These are phyloP conservation scores for Psephotus haematonotus DNA, from an alignment of 2,113 vertebrate species.

Conservation along the genomic window DNA sequence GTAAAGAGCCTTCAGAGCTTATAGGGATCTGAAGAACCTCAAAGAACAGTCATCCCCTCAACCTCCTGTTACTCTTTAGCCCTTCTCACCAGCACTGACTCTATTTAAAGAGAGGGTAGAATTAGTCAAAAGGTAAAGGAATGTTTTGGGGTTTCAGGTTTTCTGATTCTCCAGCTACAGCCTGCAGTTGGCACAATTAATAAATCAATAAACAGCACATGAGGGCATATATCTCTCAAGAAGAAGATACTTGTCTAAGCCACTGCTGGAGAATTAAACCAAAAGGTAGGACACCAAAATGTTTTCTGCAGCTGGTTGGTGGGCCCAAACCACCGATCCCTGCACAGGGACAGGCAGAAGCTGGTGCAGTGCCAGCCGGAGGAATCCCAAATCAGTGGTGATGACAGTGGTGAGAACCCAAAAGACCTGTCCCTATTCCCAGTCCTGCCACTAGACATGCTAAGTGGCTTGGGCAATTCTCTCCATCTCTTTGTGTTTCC, in stretches of 20 bases:
- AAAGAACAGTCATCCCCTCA: not conserved
- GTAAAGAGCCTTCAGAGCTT: not conserved
- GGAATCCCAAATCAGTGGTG: not conserved
- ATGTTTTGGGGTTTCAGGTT: not conserved
- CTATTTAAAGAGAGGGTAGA: not conserved
- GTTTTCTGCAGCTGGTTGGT: not conserved
- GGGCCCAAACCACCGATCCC: not conserved
- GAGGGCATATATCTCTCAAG: not conserved
- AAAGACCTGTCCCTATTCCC: not conserved
- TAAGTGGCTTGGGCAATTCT: not conserved
- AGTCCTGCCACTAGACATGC: accelerated
- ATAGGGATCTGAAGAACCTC: not conserved
- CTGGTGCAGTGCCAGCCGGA: not conserved
- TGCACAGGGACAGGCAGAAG: not conserved
- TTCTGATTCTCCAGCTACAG: not conserved
- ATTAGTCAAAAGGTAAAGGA: not conserved
- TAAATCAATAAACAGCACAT: not conserved
- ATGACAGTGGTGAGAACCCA: not conserved
- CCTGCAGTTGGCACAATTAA: not conserved
- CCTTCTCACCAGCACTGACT: not conserved
- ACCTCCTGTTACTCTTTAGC: not conserved
- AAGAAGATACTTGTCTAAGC: not conserved
- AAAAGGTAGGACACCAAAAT: not conserved
- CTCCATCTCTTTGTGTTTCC: not conserved
- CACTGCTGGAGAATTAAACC: not conserved